These are phyloP conservation scores for Catharus fuscescens DNA, from an alignment of 2,113 vertebrate genomes.

Conservation along the genomic window DNA sequence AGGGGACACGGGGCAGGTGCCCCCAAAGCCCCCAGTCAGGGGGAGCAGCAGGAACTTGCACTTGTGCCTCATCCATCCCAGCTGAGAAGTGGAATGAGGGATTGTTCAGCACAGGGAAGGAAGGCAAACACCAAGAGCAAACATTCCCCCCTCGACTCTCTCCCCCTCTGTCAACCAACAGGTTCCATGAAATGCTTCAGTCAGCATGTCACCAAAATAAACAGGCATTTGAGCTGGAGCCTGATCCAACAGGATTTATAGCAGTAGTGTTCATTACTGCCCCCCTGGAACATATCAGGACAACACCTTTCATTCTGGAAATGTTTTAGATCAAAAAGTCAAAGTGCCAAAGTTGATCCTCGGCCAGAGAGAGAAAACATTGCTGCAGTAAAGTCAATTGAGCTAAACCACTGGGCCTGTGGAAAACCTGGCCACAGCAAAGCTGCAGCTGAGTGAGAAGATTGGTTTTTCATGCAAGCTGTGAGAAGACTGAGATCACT, in stretches of 20 bases:
- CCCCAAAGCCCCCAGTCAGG: neutral
- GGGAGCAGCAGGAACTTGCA: neutral
- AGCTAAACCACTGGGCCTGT: neutral
- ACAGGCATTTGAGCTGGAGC: neutral
- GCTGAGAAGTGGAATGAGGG: neutral
- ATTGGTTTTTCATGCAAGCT: neutral
- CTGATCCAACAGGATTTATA: neutral
- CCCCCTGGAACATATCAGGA: neutral
- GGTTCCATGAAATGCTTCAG: neutral
- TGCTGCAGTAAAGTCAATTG: neutral
- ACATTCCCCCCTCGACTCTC: neutral
- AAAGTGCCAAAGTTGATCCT: neutral
- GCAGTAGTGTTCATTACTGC: neutral
- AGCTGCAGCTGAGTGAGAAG: neutral
- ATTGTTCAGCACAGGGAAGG: neutral
- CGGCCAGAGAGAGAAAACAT: neutral
- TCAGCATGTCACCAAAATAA: constrained; percentile 13
- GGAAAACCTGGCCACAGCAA: neutral
- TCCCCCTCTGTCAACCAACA: neutral
- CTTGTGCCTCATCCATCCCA: neutral
- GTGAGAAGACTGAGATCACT: neutral
- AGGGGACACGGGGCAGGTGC: neutral
- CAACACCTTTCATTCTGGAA: neutral
- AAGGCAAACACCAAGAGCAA: constrained; percentile 23
- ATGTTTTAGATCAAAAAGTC: neutral